These are phyloP conservation scores for Mastacembelus armatus DNA, from an alignment of 2,797 vertebrate genomes.

Conservation along the genomic window DNA sequence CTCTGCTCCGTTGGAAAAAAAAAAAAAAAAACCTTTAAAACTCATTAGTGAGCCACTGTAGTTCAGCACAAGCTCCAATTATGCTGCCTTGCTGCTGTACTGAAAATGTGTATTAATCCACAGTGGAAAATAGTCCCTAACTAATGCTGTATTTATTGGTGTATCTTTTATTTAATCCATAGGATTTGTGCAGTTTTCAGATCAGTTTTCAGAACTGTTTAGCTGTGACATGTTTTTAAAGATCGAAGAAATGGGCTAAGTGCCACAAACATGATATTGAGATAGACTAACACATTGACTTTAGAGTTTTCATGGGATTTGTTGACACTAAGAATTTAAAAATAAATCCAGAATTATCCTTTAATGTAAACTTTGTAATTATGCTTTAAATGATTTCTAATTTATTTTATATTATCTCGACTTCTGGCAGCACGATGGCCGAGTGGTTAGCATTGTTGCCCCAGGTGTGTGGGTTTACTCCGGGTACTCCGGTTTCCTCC, in stretches of 20 bases:
- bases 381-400: background rate
- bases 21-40: too few species aligned
- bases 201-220: too few species aligned
- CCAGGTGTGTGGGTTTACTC: too few species aligned
- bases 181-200: too few species aligned
- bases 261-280: background rate
- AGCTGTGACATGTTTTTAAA: too few species aligned
- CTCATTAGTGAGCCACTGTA: too few species aligned
- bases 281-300: background rate
- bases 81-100: background rate
- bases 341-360: background rate
- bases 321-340: background rate
- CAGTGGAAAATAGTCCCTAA: background rate
- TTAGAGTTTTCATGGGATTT: constrained; percentile 17
- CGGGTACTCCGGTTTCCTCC: too few species aligned
- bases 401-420: constrained; percentile 35
- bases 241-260: background rate
- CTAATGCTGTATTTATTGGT: too few species aligned
- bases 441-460: too few species aligned
- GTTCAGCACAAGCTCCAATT: background rate
- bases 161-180: too few species aligned
- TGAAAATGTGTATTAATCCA: background rate
- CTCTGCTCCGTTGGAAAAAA: background rate
- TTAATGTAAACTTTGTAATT: constrained; percentile 12
- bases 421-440: too few species aligned